Base-by-base conservation (phyloP, 2,113 vertebrate genomes). In the Corythornis cristatus region DNA sequence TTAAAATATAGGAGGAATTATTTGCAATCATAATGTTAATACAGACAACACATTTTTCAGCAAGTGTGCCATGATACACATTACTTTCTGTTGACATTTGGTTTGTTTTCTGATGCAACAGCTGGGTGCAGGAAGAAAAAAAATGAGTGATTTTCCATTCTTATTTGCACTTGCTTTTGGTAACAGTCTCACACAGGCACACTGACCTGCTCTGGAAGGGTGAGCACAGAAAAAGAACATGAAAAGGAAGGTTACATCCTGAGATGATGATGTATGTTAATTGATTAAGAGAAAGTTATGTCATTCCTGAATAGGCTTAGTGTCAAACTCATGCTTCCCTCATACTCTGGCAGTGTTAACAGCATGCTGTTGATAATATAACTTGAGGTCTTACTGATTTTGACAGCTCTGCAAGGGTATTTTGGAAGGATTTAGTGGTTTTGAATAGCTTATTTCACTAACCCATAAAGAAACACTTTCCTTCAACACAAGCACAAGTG, bases 391-490 rank as follows among this genome's bases (percentile, higher is more conserved):
- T 95, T 50, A 12, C 70, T 81, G 29, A 37, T 35, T 75, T 45
- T 87, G 89, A 93, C 93, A 93, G 67, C 84, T 93, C 84, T 77
- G 75, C 29, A 70, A 83, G 56, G 72, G 28, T 73, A 77, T 89
- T 91, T 94, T 88, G 82, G 88, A 94, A 89, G 90, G 85, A 83
- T 87, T 89, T 92, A 35, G 67, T 80, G 89, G n/a, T 73, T 92
- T 94, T 74, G 84, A 94, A 93, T 74, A 48, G 81, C 84, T 92
- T 89, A 89, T 90, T 96, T 96, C 89, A 92, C 89, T 83, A 94
- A 89, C 45, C 37, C 72, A 42, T 82, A 72, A 72, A 90, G 81
- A 90, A 95, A 89, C 81, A 58, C 88, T 94, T 93, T 79, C 91
- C 89, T 85, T 89, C 7, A 6, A 85, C 67, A 58, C 67, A 66